Evolutionary conservation across 2,888 invertebrate species (phyloP), one percentile per base, ranked within the genome.

Genomic region (Synanthedon myopaeformis): DNA sequence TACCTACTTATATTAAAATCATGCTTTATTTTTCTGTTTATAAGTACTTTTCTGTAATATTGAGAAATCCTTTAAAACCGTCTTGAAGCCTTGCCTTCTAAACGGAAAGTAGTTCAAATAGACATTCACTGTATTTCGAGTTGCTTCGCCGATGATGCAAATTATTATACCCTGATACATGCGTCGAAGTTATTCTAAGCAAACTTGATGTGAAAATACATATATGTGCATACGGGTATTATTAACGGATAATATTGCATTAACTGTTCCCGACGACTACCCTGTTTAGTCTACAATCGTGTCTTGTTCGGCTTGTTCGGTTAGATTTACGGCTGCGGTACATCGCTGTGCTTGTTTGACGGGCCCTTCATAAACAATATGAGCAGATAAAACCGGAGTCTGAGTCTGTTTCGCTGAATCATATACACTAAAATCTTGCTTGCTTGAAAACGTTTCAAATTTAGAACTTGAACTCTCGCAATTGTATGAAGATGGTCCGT

Each of bases 251-350:
- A 45, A 45, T 59, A 75, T 75, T 63, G 69, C 74, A 70, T 76
- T 74, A 76, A 73, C 63, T 62, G n/a, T 45, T 45, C 6, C 45
- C 45, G 45, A n/a, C 59, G 53, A 63, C 61, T 60, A 57, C 61
- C 68, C 69, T 80, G 82, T 82, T 82, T 79, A 82, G 80, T 82
- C 78, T 82, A 69, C 72, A 59, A 57, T 60, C 67, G 68, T 69
- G 70, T 74, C 71, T 73, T 70, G 68, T 61, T 61, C 64, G 70
- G 69, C 71, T 73, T 70, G 68, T 61, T 61, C 64, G 70, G 69
- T 74, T 70, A 59, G 71, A 69, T 76, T 72, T 70, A 69, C 66
- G 69, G 67, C 64, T 68, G 67, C 59, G 61, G 64, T 62, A 62
- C 64, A 67, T 63, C 69, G 45, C 45, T 45, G 14, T 45, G 45